phyloP scores from a whole-genome alignment of 2,797 vertebrate species.

The Thaleichthys pacificus region DNA sequence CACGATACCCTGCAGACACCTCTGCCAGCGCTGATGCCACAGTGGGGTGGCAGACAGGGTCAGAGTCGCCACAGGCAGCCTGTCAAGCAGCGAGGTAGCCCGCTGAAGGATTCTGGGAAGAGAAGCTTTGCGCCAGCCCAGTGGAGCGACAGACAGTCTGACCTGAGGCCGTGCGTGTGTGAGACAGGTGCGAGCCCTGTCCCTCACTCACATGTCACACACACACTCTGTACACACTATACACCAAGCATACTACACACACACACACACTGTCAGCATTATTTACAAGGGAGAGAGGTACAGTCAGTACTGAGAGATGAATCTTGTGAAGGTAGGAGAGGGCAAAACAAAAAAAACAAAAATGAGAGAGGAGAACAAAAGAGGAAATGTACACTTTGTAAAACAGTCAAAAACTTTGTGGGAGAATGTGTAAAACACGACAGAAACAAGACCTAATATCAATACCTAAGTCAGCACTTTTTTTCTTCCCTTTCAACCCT shows the following conservation, averaged over 20 bases:
- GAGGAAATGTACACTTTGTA: constrained; percentile 9
- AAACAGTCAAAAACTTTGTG: constrained; percentile 9
- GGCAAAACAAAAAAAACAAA: neutral
- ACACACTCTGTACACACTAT: constrained; percentile 16
- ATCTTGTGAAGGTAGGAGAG: neutral
- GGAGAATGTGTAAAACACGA: constrained; percentile 31
- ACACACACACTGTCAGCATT: neutral
- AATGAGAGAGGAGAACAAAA: neutral
- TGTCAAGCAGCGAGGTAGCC: too few species aligned
- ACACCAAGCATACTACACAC: constrained; percentile 22
- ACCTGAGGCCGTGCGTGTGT: too few species aligned
- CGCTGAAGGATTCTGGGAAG: too few species aligned
- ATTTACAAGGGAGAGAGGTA: neutral
- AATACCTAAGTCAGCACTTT: constrained; percentile 43
- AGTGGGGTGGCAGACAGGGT: too few species aligned
- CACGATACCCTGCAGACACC: too few species aligned
- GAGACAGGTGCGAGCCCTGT: too few species aligned
- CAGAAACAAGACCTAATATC: constrained; percentile 40
- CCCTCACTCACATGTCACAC: constrained; percentile 2
- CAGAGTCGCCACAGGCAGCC: too few species aligned
- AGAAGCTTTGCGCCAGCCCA: too few species aligned
- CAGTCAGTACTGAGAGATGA: neutral
- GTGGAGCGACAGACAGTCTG: too few species aligned
- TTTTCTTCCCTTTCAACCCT: constrained; percentile 21
- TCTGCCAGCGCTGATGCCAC: too few species aligned